Percentiles rank a stretch among this genome's conserved stretches.
Conservation (phyloP, 2,797 vertebrate species). For the Poeciliopsis presidionis region DNA sequence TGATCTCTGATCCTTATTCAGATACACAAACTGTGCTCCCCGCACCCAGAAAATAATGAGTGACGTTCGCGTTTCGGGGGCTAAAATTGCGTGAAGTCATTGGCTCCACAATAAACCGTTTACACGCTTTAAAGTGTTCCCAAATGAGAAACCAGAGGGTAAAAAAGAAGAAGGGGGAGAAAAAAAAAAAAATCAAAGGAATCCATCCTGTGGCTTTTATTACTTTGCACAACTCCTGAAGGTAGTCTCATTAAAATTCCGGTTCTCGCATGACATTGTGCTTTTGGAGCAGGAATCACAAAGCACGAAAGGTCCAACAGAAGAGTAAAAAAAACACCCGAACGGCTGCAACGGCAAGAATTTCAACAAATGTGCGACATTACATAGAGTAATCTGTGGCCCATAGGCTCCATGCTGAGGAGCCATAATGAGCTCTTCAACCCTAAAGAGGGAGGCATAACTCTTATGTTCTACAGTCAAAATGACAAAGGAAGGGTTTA, state of each 20-base stretch:
- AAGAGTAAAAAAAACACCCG: conserved; percentile 15
- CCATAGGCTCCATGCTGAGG: conserved; percentile 65
- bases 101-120: conserved; percentile 12
- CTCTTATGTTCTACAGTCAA: conserved; percentile 73
- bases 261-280: conserved; percentile 14
- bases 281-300: conserved; percentile 5
- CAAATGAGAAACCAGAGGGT: conserved; percentile 21
- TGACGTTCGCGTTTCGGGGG: conserved; percentile 13
- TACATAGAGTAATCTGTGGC: conserved; percentile 58
- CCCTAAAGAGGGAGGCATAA: conserved; percentile 68
- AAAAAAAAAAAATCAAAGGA: conserved; percentile 29
- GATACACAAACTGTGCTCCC: conserved; percentile 13
- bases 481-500: conserved; percentile 72
- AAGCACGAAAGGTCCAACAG: conserved; percentile 24
- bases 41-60: conserved; percentile 14
- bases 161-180: not conserved
- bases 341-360: conserved; percentile 49
- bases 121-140: not conserved
- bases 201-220: conserved; percentile 7
- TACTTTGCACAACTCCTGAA: not conserved
- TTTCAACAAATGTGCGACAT: conserved; percentile 60
- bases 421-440: conserved; percentile 77
- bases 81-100: conserved; percentile 23
- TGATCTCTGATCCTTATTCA: conserved; percentile 2
- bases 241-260: conserved; percentile 4